A percentile compares a stretch with the other conserved stretches of the same genome.
phyloP scores from a whole-genome alignment of 2,888 invertebrate species.

The Biston stratarius region DNA sequence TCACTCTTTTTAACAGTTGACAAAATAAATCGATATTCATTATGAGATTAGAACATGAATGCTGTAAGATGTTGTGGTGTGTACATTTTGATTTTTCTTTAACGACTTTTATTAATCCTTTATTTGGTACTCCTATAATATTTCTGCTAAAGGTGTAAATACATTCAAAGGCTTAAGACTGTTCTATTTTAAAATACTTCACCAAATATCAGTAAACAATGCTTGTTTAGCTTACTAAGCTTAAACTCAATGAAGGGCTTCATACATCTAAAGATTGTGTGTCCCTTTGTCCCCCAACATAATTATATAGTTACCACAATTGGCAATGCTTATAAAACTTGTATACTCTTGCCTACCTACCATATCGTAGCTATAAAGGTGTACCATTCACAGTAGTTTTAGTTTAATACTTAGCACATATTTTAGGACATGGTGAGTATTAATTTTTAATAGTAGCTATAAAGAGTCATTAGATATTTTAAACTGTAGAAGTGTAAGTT shows the following conservation, averaged over 20 bases:
- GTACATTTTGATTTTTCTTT: background rate
- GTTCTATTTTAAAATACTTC: background rate
- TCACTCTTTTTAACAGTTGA: background rate
- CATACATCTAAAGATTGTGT: conserved; percentile 4
- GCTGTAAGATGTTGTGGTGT: background rate
- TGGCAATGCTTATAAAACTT: conserved; percentile 67
- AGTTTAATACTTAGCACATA: conserved; percentile 18
- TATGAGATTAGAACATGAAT: background rate
- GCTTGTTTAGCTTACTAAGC: background rate
- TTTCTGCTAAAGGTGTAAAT: background rate
- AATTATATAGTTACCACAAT: conserved; percentile 42
- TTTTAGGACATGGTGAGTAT: conserved; percentile 9
- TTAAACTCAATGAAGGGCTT: background rate
- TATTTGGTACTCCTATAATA: conserved; percentile 6
- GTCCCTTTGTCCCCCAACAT: conserved; percentile 24
- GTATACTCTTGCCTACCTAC: conserved; percentile 57
- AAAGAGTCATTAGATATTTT: conserved; percentile 5
- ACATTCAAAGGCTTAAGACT: background rate
- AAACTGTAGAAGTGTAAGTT: conserved; percentile 7
- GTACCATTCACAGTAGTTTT: conserved; percentile 35
- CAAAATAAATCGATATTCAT: background rate
- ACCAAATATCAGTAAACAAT: background rate
- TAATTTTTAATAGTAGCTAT: conserved; percentile 6
- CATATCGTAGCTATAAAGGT: conserved; percentile 78
- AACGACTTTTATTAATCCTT: conserved; percentile 24